Evolutionary conservation across 2,888 invertebrate species (phyloP).

Genomic region (Stenichneumon culpator): DNA sequence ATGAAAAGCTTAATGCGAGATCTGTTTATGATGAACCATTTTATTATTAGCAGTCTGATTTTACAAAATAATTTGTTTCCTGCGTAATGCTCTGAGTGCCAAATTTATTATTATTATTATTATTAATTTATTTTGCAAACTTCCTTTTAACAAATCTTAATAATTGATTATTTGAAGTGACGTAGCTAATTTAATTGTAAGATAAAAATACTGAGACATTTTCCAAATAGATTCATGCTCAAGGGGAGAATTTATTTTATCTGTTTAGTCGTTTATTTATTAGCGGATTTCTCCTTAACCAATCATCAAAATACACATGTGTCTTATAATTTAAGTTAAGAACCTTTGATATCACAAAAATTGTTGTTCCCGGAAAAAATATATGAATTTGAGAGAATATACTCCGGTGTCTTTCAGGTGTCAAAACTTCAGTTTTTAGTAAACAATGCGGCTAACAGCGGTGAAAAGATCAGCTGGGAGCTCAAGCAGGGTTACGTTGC

Average conservation of each 20-base stretch:
- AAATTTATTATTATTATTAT: too few species aligned
- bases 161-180: too few species aligned
- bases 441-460: conserved; percentile 79
- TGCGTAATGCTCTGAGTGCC: too few species aligned
- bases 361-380: neutral
- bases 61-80: too few species aligned
- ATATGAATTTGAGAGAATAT: neutral
- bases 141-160: neutral
- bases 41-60: too few species aligned
- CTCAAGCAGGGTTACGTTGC: conserved; percentile 91
- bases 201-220: neutral
- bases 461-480: conserved; percentile 90
- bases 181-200: neutral
- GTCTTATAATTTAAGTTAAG: neutral
- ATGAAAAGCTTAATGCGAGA: too few species aligned
- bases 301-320: too few species aligned
- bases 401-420: conserved; percentile 71
- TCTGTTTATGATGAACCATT: too few species aligned
- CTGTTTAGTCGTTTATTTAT: too few species aligned
- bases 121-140: too few species aligned
- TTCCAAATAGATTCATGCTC: too few species aligned
- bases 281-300: too few species aligned
- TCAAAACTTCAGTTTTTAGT: conserved; percentile 82
- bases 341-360: neutral
- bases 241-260: neutral